phyloP scores from a whole-genome alignment of 2,888 invertebrate species.

The Diplazon laetatorius region DNA sequence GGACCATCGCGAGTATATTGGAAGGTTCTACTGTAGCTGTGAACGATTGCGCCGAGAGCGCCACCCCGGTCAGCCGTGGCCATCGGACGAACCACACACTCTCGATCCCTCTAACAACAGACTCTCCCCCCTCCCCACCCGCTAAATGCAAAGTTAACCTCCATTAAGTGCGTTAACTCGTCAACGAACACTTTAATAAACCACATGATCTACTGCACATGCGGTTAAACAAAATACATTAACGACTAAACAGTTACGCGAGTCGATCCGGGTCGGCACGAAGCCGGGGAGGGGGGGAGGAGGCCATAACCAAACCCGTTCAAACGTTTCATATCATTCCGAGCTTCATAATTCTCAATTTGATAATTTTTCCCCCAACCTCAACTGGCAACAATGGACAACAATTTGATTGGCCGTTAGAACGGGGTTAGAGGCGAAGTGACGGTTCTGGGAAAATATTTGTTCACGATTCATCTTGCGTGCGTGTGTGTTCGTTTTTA shows the following conservation, averaged over 20 bases:
- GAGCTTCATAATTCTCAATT: conserved; percentile 58
- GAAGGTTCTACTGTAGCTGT: too few species aligned
- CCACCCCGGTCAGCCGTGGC: too few species aligned
- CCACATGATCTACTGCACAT: conserved; percentile 68
- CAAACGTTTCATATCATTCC: conserved; percentile 31
- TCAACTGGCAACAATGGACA: conserved; percentile 53
- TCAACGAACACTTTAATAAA: conserved; percentile 76
- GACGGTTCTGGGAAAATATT: conserved; percentile 58
- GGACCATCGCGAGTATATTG: too few species aligned
- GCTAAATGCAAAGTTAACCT: conserved; percentile 78
- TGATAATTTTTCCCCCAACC: conserved; percentile 57
- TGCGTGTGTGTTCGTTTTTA: too few species aligned
- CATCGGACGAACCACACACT: too few species aligned
- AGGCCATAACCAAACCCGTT: too few species aligned
- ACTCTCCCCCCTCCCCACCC: background rate
- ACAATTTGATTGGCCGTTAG: conserved; percentile 62
- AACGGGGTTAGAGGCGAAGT: background rate
- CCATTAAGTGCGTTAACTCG: conserved; percentile 80
- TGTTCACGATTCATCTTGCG: conserved; percentile 15
- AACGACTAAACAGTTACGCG: conserved; percentile 67
- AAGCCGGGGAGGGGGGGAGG: too few species aligned
- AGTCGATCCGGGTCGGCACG: conserved; percentile 59
- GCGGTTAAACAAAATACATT: conserved; percentile 80
- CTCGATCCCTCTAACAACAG: background rate
- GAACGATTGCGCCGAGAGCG: too few species aligned